Evolutionary conservation across 2,113 vertebrate species (phyloP), one percentile per base, ranked within the genome.

Genomic region (Caranx melampygus): DNA sequence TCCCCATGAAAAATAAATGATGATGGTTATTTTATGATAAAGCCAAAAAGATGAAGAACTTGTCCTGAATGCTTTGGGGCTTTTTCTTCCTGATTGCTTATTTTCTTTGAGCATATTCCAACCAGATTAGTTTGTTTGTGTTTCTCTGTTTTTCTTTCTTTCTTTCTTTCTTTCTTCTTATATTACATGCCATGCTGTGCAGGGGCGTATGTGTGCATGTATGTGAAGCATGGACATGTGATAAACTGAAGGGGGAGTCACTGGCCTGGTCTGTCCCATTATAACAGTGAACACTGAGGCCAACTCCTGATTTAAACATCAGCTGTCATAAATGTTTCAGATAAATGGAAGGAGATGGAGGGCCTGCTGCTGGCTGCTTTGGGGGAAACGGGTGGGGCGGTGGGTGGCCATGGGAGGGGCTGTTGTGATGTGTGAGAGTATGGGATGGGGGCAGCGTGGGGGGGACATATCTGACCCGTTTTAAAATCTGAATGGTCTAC

Each of bases 251-350:
- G 55, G 55, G 45, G 54, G 65, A 75, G 59, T 77, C 75, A 55
- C 60, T 33, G 64, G 64, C 26, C 67, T 42, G 80, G 54, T 61
- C 80, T 75, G 59, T 77, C 35, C 86, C 78, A 75, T 79, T 77
- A 64, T 79, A 86, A 88, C 63, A 84, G 75, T 75, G 74, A 86
- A 82, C 81, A 82, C 74, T 45, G 75, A 83, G 92, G 88, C 73
- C 86, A 42, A 44, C 87, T 89, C 86, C 85, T 93, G 89, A 93
- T 89, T 93, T 93, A 91, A 94, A 93, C 91, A 93, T 92, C 81
- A 93, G 86, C 83, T 79, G 84, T 75, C 89, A 94, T 93, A 87
- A 94, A 94, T 94, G 88, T 92, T 94, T 94, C 75, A 94, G 83
- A 85, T 70, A 45, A 78, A 81, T 69, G 44, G 77, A 85, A 26